Base-by-base conservation (phyloP, 92 coral and sea anemone species). In the Siderastrea radians region DNA sequence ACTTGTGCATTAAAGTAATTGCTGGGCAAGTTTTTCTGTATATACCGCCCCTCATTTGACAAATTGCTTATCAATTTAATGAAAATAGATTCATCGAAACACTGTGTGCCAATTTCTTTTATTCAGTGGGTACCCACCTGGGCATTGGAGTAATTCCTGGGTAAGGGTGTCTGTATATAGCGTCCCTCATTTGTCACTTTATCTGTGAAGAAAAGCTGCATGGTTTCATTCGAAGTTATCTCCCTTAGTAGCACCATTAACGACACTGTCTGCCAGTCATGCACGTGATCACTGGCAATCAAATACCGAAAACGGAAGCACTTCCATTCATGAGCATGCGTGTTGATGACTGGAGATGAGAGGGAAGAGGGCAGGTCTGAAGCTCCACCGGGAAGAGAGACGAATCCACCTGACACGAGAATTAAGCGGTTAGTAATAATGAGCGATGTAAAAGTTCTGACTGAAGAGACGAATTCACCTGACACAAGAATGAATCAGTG, bases 221-320 rank as follows among this genome's bases (percentile, higher is more conserved):
- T 14, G 0, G 75, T 52, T 68, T 67, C 62, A 70, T 67, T 81
- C 3, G 75, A 51, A 4, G 45, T 55, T 15, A 57, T 3, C 9
- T n/a, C 7, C 38, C 75, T 14, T 14, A 81, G 7, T 12, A 14
- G 7, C 66, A 67, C 75, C 52, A 15, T 14, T 44, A 81, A 57
- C 26, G 53, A 52, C 6, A 54, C 8, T 2, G 13, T 15, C 44
- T 81, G 1, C 15, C 49, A 15, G 46, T 62, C 47, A n/a, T 49
- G 61, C 7, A 1, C 61, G 9, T 49, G 49, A 9, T 12, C 10
- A 16, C 45, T 12, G 75, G 72, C 61, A 74, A 90, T 90, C 59
- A 53, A 51, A 68, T 80, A 91, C 91, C 91, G 69, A 60, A 91
- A 85, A 62, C 87, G 87, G 10, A 91, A 5, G 70, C 94, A 90